Percentiles rank a stretch among this genome's conserved stretches.
These are phyloP conservation scores for silkworm (Bombyx mori) DNA, from an alignment of 1,140 invertebrate species.

Conservation along the genomic window DNA sequence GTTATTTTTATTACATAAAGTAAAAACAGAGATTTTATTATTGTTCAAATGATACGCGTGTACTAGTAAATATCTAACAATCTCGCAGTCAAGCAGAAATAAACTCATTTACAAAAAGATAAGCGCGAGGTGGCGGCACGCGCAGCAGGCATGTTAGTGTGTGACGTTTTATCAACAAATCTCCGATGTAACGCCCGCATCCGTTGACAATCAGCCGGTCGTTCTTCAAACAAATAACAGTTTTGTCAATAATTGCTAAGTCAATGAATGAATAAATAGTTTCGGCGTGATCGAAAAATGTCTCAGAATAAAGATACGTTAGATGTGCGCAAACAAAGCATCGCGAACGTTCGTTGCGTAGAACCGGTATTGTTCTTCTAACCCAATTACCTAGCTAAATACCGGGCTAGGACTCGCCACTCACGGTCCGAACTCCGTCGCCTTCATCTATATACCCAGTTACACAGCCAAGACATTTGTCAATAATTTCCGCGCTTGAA, in stretches of 20 bases:
- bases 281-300: background rate
- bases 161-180: background rate
- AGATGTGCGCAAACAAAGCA: slow-evolving; percentile 24
- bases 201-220: slow-evolving; percentile 1
- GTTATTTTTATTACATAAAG: no score
- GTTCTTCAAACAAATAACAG: background rate
- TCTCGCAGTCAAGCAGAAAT: no score
- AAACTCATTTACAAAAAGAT: no score
- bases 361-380: slow-evolving; percentile 25
- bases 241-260: background rate
- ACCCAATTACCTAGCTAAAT: no score
- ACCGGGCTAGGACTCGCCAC: no score
- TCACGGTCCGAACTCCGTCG: no score
- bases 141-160: background rate
- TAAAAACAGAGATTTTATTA: no score
- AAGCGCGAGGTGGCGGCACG: background rate
- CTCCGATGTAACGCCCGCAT: background rate
- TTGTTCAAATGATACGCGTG: no score
- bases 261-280: background rate
- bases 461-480: no score
- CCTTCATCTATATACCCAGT: no score
- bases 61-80: no score
- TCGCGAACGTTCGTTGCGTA: slow-evolving; percentile 1
- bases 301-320: background rate
- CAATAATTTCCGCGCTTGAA: no score